Conservation (phyloP, 2,113 vertebrate species). For the Gulo gulo region DNA sequence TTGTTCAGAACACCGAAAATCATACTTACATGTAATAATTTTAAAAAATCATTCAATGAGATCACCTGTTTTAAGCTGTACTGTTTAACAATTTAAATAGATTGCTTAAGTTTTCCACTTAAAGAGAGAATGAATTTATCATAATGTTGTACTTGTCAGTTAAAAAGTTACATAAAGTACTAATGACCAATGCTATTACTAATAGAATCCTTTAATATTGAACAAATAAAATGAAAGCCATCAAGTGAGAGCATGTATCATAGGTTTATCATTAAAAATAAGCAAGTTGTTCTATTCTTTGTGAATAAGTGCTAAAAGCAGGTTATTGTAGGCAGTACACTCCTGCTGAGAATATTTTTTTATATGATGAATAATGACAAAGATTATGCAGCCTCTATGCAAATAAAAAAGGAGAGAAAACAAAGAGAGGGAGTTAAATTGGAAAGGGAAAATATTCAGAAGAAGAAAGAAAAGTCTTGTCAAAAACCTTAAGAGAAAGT, state of each 20-base stretch:
- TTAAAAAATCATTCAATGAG: not conserved
- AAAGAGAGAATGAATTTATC: not conserved
- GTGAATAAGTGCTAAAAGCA: not conserved
- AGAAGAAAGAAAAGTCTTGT: not conserved
- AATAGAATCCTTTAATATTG: not conserved
- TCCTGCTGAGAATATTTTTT: not conserved
- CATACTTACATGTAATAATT: not conserved
- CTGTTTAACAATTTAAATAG: not conserved
- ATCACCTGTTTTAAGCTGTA: not conserved
- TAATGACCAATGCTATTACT: not conserved
- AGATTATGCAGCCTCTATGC: not conserved
- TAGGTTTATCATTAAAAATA: not conserved
- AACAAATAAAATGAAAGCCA: not conserved
- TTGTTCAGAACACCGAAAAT: not conserved
- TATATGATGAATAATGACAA: not conserved
- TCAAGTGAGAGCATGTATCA: not conserved
- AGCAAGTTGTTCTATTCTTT: not conserved
- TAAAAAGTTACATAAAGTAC: not conserved
- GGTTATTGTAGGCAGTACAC: not conserved
- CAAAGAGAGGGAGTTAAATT: not conserved
- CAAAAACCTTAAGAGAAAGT: not conserved
- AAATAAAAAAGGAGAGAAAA: not conserved
- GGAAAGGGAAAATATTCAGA: not conserved
- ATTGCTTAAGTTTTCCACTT: not conserved
- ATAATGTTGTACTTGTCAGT: not conserved